A percentile compares a stretch with the other conserved stretches of the same genome.
phyloP scores from a whole-genome alignment of 2,113 vertebrate genomes.

The Gadus chalcogrammus region DNA sequence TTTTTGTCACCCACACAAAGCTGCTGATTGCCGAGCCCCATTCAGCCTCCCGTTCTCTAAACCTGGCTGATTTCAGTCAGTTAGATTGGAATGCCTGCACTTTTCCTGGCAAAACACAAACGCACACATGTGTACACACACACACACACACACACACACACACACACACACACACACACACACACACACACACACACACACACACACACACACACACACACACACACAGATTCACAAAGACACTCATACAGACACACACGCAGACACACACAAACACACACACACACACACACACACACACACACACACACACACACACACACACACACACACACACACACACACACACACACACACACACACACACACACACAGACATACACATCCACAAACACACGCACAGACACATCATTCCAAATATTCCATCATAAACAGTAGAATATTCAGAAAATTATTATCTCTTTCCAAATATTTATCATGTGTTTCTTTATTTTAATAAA shows the following conservation, averaged over 20 bases:
- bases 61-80: conserved; percentile 49
- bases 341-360: neutral
- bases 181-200: neutral
- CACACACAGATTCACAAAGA: neutral
- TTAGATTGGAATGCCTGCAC: conserved; percentile 25
- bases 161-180: neutral
- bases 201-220: neutral
- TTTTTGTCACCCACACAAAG: conserved; percentile 50
- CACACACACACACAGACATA: neutral
- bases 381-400: neutral
- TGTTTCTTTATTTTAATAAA: too few relatives aligned
- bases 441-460: too few relatives aligned
- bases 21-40: conserved; percentile 54
- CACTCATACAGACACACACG: neutral
- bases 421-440: too few relatives aligned
- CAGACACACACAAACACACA: neutral
- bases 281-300: neutral
- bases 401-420: neutral
- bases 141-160: too few relatives aligned
- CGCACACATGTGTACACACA: neutral
- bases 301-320: neutral
- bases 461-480: too few relatives aligned
- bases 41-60: conserved; percentile 44
- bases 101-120: neutral
- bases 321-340: neutral